A percentile compares a stretch with the other conserved stretches of the same genome.
phyloP scores from a whole-genome alignment of 2,113 vertebrate genomes.

The Sphaerodactylus townsendi region DNA sequence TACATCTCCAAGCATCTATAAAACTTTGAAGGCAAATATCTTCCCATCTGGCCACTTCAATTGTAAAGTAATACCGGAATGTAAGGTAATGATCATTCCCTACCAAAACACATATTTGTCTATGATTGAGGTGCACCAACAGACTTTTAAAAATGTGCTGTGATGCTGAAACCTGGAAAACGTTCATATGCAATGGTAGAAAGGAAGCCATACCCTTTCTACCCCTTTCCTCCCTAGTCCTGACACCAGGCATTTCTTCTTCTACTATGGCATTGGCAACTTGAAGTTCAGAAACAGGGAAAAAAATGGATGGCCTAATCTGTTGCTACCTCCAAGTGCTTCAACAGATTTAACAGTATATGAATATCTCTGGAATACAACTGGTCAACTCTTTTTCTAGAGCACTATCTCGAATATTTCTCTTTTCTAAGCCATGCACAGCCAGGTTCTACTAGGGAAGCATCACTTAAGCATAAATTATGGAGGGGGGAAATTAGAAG shows the following conservation, averaged over 20 bases:
- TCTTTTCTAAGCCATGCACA: neutral
- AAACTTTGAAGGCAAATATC: neutral
- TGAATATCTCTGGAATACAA: neutral
- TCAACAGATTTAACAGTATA: neutral
- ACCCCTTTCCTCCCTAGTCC: neutral
- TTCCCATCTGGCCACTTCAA: neutral
- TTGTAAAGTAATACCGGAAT: neutral
- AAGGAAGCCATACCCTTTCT: neutral
- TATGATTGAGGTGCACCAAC: neutral
- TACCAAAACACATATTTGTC: neutral
- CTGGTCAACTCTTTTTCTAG: neutral
- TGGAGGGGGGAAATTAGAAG: neutral
- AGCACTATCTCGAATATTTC: neutral
- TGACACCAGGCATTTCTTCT: too few relatives aligned
- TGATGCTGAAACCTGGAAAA: neutral
- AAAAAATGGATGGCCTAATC: neutral
- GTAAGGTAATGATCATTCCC: neutral
- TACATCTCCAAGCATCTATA: neutral
- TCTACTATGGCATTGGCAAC: neutral
- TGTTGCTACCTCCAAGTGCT: neutral
- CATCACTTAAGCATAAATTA: neutral
- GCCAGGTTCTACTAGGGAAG: neutral
- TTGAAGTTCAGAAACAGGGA: neutral
- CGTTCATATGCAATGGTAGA: neutral
- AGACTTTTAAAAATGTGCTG: neutral